Base-by-base conservation (phyloP, 2,888 invertebrate species). In the Leptogaster cylindrica region DNA sequence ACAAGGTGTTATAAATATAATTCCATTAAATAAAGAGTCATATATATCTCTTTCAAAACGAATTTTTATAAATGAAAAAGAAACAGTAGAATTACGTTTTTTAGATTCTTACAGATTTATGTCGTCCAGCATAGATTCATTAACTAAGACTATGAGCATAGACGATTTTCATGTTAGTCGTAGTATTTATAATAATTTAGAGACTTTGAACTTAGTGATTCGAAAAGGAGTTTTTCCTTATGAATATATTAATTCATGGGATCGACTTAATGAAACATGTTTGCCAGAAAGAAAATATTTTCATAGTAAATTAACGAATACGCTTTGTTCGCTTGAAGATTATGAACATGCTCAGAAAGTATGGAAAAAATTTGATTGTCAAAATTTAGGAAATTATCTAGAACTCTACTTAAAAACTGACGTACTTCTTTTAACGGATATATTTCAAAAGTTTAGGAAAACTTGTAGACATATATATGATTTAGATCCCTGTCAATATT, bases 221-320 rank as follows among this genome's bases (percentile, higher is more conserved):
- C 66, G 73, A 25, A 76, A 76, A 68, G 76, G 75, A 1, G 71
- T 77, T 14, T 75, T 77, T 68, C 76, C 76, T 2, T 77, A 77
- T 69, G 72, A 76, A 14, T 77, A 75, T 65, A 50, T 76, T 8
- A 71, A 72, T 16, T 58, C 23, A 1, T 61, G 41, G 27, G 58
- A 68, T 0, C 73, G 71, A 64, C 31, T 76, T 1, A 46, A 71
- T 6, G 71, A 72, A 3, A 20, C 55, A 74, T 28, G 72, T 73
- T 28, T 67, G n/a, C 67, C 67, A n/a, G 5, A 68, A 12, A 67
- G 65, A 63, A 67, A 70, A 7, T 27, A 41, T 4, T 75, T 75
- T 68, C 71, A 70, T 55, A 73, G 70, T 18, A 69, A 51, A 5
- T 52, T 77, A 3, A 73, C 51, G 10, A 66, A 76, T 44, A 14